These are phyloP conservation scores for Cylas formicarius DNA, from an alignment of 1,140 invertebrate genomes.

Conservation along the genomic window DNA sequence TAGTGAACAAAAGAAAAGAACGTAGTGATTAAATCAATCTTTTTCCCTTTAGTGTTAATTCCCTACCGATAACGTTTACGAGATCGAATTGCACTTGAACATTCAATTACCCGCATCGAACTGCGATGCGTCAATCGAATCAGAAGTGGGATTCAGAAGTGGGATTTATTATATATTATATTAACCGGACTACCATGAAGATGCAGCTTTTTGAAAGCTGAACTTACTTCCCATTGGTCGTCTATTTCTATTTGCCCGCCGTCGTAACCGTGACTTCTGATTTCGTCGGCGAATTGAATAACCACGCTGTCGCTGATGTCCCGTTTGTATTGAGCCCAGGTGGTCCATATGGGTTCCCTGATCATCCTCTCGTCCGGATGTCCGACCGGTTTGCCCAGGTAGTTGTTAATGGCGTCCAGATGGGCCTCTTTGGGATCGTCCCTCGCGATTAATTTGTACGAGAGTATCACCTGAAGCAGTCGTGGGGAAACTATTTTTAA, in stretches of 20 bases:
- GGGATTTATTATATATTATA: no score
- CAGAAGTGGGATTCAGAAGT: no score
- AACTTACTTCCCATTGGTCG: slow-evolving; percentile 82
- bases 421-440: slow-evolving; percentile 55
- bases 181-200: no score
- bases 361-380: slow-evolving; percentile 68
- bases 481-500: slow-evolving; percentile 1
- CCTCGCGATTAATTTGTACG: slow-evolving; percentile 56
- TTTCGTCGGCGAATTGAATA: slow-evolving; percentile 63
- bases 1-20: no score
- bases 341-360: slow-evolving; percentile 80
- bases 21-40: no score
- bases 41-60: no score
- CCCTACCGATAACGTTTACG: no score
- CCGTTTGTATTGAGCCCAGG: slow-evolving; percentile 74
- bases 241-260: slow-evolving; percentile 85
- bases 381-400: slow-evolving; percentile 53
- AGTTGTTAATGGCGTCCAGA: slow-evolving; percentile 49
- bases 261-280: slow-evolving; percentile 60
- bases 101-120: no score
- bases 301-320: slow-evolving; percentile 63
- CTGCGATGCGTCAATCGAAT: no score
- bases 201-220: no score
- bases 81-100: no score
- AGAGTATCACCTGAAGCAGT: slow-evolving; percentile 42